Evolutionary conservation across 2,797 vertebrate genomes (phyloP).

Genomic region (Anniella stebbinsi): DNA sequence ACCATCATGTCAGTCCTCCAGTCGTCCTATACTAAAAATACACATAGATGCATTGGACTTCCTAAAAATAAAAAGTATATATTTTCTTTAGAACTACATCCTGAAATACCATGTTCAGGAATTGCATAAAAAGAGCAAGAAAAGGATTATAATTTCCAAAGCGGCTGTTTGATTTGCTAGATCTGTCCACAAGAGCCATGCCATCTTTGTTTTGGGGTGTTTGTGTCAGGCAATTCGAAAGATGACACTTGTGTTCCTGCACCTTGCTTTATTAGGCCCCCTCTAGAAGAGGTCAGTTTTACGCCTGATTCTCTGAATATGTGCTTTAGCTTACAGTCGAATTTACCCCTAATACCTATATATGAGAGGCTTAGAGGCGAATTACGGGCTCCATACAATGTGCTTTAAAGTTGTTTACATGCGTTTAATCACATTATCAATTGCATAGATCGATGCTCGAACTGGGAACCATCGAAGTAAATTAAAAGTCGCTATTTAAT

Average conservation of each 20-base stretch:
- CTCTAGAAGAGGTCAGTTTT: no score
- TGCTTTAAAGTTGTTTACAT: no score
- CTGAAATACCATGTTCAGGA: neutral
- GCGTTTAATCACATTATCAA: no score
- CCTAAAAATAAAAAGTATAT: neutral
- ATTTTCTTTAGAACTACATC: neutral
- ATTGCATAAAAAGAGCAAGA: neutral
- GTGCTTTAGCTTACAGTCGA: no score
- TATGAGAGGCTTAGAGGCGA: no score
- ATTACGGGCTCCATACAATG: no score
- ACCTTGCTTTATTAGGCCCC: neutral
- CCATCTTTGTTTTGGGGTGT: no score
- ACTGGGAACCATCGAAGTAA: no score
- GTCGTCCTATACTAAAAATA: conserved; percentile 40
- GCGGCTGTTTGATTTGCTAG: neutral
- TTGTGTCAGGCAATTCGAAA: neutral
- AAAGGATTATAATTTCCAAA: neutral
- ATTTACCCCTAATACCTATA: no score
- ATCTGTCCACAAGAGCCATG: neutral
- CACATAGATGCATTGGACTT: neutral
- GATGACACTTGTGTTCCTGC: neutral
- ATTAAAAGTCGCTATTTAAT: no score
- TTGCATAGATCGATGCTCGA: no score
- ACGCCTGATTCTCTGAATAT: no score
- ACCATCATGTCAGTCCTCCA: conserved; percentile 28